A percentile compares a stretch with the other conserved stretches of the same genome.
phyloP scores from a whole-genome alignment of 2,888 invertebrate genomes.

The Yponomeuta malinellus region DNA sequence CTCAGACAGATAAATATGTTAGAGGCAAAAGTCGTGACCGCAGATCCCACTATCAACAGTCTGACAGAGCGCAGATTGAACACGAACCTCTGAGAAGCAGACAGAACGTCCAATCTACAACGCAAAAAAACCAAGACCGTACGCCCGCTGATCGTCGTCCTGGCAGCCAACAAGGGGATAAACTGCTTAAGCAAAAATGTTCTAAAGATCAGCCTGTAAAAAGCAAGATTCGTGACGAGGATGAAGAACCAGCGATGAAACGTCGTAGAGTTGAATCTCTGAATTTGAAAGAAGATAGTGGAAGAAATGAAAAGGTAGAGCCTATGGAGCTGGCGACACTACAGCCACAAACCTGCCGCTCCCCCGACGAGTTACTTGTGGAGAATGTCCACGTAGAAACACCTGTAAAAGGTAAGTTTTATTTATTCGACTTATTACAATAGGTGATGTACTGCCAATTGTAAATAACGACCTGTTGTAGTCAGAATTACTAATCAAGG shows the following conservation, averaged over 20 bases:
- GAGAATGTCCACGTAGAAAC: background rate
- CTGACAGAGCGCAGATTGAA: slow-evolving; percentile 20
- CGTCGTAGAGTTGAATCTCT: background rate
- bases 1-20: slow-evolving; percentile 34
- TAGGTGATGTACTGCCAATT: too few species aligned
- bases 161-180: background rate
- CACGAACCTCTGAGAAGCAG: background rate
- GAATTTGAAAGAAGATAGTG: background rate
- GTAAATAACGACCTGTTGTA: too few species aligned
- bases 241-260: slow-evolving; percentile 44
- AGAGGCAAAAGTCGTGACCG: slow-evolving; percentile 29
- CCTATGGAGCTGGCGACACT: background rate
- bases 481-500: too few species aligned
- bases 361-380: background rate
- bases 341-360: background rate
- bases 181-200: background rate
- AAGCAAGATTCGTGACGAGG: slow-evolving; percentile 36
- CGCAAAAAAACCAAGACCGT: background rate
- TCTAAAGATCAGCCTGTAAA: slow-evolving; percentile 27
- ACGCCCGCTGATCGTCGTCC: background rate
- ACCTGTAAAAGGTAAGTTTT: background rate
- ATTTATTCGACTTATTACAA: background rate
- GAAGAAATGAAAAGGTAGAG: background rate
- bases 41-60: slow-evolving; percentile 23
- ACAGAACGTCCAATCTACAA: background rate